Evolutionary conservation across 2,113 vertebrate species (phyloP).

Genomic region (Eretmochelys imbricata): DNA sequence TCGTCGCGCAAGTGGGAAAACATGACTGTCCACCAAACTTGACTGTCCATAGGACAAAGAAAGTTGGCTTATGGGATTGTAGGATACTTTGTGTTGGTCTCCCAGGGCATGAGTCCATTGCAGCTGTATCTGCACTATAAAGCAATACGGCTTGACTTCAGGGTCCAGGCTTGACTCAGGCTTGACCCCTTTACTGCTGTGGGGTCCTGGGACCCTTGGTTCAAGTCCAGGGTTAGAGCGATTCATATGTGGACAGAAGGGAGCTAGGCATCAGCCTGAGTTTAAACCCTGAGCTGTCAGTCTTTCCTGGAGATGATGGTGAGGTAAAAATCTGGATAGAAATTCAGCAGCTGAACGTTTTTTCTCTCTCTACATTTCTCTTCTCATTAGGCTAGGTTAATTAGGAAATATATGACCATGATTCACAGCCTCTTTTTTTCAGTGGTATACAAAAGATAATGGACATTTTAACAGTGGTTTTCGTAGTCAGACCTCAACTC

Average conservation of each 20-base stretch:
- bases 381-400: constrained; percentile 61
- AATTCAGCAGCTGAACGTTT: constrained; percentile 65
- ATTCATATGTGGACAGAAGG: neutral
- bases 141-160: neutral
- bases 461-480: constrained; percentile 51
- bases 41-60: neutral
- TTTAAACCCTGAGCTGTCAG: constrained; percentile 9
- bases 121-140: neutral
- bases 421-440: constrained; percentile 35
- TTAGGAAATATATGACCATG: constrained; percentile 32
- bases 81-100: neutral
- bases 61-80: neutral
- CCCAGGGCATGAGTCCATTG: neutral
- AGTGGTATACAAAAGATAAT: constrained; percentile 19
- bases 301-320: constrained; percentile 71
- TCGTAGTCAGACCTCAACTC: constrained; percentile 25
- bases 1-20: neutral
- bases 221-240: neutral
- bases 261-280: neutral
- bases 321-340: constrained; percentile 66
- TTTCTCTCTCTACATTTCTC: constrained; percentile 19
- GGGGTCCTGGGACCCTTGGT: neutral
- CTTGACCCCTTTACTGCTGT: neutral
- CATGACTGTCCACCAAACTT: neutral
- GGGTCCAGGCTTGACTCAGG: neutral